phyloP scores from a whole-genome alignment of 2,797 vertebrate genomes.

The Acanthis flammea region DNA sequence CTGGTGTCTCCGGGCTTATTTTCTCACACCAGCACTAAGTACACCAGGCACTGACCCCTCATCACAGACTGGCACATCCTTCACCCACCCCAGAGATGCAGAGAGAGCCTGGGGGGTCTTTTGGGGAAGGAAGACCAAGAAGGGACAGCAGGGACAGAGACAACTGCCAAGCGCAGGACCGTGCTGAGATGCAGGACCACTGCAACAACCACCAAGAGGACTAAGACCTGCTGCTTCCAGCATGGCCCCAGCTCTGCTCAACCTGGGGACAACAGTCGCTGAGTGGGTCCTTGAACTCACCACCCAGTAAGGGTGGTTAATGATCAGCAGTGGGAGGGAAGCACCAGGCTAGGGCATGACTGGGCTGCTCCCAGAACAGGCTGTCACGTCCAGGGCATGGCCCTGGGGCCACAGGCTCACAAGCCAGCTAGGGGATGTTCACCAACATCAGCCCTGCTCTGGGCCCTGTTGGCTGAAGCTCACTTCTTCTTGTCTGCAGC shows the following conservation, averaged over 20 bases:
- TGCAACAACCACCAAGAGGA: neutral
- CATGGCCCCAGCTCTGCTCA: neutral
- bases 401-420: neutral
- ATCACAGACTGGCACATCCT: neutral
- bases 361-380: neutral
- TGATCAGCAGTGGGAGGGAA: slow-evolving; percentile 11
- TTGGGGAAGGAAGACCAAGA: neutral
- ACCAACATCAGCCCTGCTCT: neutral
- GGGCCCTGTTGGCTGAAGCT: neutral
- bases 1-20: neutral
- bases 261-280: neutral
- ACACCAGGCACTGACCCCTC: neutral
- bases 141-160: neutral
- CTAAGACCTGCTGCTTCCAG: neutral
- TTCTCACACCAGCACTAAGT: neutral
- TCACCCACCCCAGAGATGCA: neutral
- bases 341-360: neutral
- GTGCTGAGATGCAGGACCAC: neutral
- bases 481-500: neutral
- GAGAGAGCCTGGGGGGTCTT: neutral
- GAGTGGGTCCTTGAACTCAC: neutral
- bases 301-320: neutral
- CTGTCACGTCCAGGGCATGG: neutral
- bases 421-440: neutral
- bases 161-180: neutral